Evolutionary conservation across 2,113 vertebrate species (phyloP), one percentile per base, ranked within the genome.

Genomic region (Chaenogobius annularis): DNA sequence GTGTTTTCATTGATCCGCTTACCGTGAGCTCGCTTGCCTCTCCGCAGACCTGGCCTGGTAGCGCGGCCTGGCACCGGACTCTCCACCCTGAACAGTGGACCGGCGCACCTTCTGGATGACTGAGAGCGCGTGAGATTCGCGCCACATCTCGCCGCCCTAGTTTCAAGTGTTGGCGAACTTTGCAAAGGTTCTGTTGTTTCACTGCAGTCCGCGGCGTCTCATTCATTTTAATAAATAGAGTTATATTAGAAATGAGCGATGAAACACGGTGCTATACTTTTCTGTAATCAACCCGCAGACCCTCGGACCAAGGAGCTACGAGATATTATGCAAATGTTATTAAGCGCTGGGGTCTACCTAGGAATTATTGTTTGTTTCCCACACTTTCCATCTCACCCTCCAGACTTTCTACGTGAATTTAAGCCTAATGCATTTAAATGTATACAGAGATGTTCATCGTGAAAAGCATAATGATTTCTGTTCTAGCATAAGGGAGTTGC

Each of bases 211-310:
- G 26, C 31, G 40, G 0, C 54, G 44, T 77, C 37, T 7, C 12
- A 10, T 52, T 22, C 22, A 1, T 68, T 64, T 68, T 77, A 74
- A 85, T 81, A 31, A 31, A n/a, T 69, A 75, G 70, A 67, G 47
- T 9, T 43, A 43, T 74, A 78, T 81, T 82, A 75, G 74, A 74
- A 78, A 72, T 67, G 83, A 79, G 68, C 56, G n/a, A 66, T 79
- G 74, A 88, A 72, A 84, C 73, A 79, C 19, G 68, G 58, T 56
- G 46, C 13, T 17, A 37, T 13, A 56, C 68, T 61, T 66, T 7
- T 7, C 0, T 26, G 64, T 80, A 83, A 84, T 90, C 82, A 87
- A 52, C 73, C 12, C 12, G 26, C 67, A 74, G 81, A 76, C 26
- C 43, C 22, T 10, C 78, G 43, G 70, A 67, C 55, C 56, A 3